Evolutionary conservation across 2,113 vertebrate species (phyloP).

Genomic region (Macaca mulatta): DNA sequence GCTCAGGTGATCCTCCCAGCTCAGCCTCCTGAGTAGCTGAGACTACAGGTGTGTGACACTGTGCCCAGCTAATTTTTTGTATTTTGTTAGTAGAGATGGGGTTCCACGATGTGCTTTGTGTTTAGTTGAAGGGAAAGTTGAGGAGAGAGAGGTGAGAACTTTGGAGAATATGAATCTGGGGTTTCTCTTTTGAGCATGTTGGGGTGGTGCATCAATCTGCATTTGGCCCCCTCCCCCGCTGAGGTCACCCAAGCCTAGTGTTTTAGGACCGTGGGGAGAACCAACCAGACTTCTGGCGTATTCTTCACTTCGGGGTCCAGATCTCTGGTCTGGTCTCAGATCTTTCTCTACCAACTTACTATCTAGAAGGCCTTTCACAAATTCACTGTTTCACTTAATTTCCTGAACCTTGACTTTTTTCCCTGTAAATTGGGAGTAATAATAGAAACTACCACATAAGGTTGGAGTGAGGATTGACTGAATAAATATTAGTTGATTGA

Average conservation of each 20-base stretch:
- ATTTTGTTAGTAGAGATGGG: too few relatives aligned
- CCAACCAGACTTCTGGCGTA: accelerated
- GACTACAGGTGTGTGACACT: too few relatives aligned
- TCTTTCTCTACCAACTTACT: neutral
- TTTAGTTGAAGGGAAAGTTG: neutral
- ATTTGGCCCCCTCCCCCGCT: accelerated
- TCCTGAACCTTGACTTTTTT: neutral
- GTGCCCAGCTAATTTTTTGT: too few relatives aligned
- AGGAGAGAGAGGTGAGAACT: neutral
- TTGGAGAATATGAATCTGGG: neutral
- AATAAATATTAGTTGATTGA: neutral
- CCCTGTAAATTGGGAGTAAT: neutral
- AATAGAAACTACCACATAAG: neutral
- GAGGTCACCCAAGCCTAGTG: neutral
- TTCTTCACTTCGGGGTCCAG: neutral
- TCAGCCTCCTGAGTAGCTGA: too few relatives aligned
- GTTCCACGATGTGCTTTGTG: neutral
- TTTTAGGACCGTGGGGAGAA: neutral
- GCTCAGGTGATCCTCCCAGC: too few relatives aligned
- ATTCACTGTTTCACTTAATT: too few relatives aligned
- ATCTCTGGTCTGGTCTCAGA: neutral
- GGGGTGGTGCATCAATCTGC: too few relatives aligned
- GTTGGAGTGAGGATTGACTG: neutral
- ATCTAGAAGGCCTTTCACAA: neutral
- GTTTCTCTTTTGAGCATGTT: neutral